Base-by-base conservation (phyloP, 2,888 invertebrate species). In the Odontomyia ornata region DNA sequence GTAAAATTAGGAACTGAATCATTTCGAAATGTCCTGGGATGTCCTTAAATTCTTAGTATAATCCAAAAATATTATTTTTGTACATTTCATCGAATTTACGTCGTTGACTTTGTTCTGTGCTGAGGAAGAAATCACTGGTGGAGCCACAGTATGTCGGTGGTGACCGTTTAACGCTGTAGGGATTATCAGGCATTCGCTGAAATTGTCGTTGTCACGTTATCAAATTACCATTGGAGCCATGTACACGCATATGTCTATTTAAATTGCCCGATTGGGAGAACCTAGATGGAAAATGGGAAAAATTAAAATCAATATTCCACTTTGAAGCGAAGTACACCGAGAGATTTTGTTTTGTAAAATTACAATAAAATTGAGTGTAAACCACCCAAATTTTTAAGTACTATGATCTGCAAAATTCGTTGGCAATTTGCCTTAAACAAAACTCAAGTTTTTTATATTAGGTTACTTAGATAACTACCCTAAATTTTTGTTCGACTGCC, bases 261-360 rank as follows among this genome's bases (percentile, higher is more conserved):
- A 99, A 89, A 88, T 99, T 99, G 77, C 99, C 99, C 57, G 98
- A 98, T 86, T 99, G 99, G 5, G 98, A 98, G 88, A 99, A 99
- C 84, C 91, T 91, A 85, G 0, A 80, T 15, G 13, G 43, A 43
- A 13, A n/a, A n/a, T n/a, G n/a, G n/a, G n/a, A n/a, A n/a, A n/a
- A n/a, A n/a, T n/a, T n/a, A n/a, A n/a, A n/a, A n/a, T n/a, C n/a
- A n/a, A n/a, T n/a, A n/a, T n/a, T n/a, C n/a, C n/a, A n/a, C n/a
- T n/a, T n/a, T n/a, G n/a, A n/a, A n/a, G n/a, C n/a, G n/a, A n/a
- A n/a, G n/a, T n/a, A n/a, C n/a, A n/a, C n/a, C n/a, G n/a, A n/a
- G n/a, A n/a, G n/a, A n/a, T n/a, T n/a, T n/a, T n/a, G n/a, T n/a
- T n/a, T n/a, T n/a, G n/a, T n/a, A n/a, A n/a, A n/a, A n/a, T n/a